These are phyloP conservation scores for Tethea ocularis DNA, from an alignment of 2,888 invertebrate species.

Conservation along the genomic window DNA sequence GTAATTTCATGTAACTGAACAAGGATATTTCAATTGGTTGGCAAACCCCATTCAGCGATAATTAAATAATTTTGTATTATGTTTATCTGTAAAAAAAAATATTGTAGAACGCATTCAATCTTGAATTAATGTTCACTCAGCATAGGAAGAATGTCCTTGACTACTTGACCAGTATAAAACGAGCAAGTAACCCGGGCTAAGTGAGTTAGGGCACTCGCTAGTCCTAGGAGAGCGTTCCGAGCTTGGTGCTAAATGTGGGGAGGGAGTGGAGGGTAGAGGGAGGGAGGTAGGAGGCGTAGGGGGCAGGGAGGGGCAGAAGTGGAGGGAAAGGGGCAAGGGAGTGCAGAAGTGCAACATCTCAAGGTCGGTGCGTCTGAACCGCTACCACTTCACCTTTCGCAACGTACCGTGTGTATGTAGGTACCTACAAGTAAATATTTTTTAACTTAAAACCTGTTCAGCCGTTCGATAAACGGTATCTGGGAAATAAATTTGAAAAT, in stretches of 20 bases:
- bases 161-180: conserved; percentile 4
- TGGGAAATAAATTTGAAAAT: conserved; percentile 4
- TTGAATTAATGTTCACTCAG: background rate
- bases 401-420: conserved; percentile 27
- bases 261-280: conserved; percentile 15
- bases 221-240: conserved; percentile 33
- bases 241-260: conserved; percentile 17
- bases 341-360: conserved; percentile 62
- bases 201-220: conserved; percentile 22
- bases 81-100: no score
- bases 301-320: conserved; percentile 29
- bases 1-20: no score
- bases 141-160: conserved; percentile 1
- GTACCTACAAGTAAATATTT: conserved; percentile 22
- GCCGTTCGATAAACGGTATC: conserved; percentile 7
- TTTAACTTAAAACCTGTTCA: conserved; percentile 6
- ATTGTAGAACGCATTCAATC: background rate
- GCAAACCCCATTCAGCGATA: no score
- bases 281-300: conserved; percentile 20
- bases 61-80: no score
- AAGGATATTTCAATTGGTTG: no score
- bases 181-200: conserved; percentile 7
- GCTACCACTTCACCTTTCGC: conserved; percentile 35
- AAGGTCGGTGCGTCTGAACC: conserved; percentile 64
- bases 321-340: conserved; percentile 40